These are phyloP conservation scores for Ammospiza caudacuta DNA, from an alignment of 2,113 vertebrate genomes.

Conservation along the genomic window DNA sequence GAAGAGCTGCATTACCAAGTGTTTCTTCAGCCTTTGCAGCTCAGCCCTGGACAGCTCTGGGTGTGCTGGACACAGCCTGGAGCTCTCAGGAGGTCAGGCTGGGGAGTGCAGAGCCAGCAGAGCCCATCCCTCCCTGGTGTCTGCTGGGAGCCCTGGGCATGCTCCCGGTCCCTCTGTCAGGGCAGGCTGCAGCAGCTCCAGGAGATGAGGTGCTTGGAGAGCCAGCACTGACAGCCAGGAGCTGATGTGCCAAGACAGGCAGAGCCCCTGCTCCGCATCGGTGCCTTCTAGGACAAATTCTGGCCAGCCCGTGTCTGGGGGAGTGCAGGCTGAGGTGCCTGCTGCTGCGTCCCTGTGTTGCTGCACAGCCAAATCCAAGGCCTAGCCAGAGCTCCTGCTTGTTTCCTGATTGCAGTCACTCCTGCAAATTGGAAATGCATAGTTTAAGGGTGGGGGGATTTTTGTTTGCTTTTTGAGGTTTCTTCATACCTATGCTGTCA, in stretches of 20 bases:
- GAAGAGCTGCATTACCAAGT: not conserved
- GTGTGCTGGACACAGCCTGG: fast-evolving
- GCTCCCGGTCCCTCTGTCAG: not conserved
- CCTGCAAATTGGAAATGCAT: not conserved
- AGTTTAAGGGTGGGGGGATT: not conserved
- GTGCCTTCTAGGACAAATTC: not conserved
- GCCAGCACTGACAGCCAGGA: not conserved
- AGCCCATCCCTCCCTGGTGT: not conserved
- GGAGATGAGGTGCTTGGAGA: not conserved
- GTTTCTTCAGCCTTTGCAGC: not conserved
- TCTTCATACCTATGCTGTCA: not conserved
- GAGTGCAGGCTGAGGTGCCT: not conserved
- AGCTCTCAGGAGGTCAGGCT: not conserved
- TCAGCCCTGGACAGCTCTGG: not conserved
- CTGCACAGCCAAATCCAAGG: not conserved
- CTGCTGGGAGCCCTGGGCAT: not conserved
- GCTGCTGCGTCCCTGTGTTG: not conserved
- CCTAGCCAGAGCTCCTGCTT: not conserved
- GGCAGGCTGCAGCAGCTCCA: not conserved
- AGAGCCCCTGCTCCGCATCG: not conserved
- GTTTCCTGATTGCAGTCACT: not conserved
- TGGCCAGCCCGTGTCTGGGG: fast-evolving
- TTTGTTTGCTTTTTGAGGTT: not conserved
- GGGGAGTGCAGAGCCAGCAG: not conserved
- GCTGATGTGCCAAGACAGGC: not conserved